These are phyloP conservation scores for Circaetus cinerascens DNA, from an alignment of 2,113 vertebrate genomes.

Conservation along the genomic window DNA sequence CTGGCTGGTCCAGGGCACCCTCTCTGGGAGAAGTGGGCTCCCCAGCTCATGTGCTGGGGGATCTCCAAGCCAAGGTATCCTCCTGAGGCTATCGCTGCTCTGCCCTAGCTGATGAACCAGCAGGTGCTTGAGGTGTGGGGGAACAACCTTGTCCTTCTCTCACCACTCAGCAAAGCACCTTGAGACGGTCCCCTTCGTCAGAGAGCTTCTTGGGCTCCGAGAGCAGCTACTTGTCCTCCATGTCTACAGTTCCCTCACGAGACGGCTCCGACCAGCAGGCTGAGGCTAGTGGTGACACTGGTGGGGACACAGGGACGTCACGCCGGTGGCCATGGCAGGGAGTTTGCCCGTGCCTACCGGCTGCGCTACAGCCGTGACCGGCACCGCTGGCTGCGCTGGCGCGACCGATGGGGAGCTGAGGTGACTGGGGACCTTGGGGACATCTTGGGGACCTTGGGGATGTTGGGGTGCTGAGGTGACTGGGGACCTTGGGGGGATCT, in stretches of 20 bases:
- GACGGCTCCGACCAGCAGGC: neutral
- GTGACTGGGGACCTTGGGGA: rapidly evolving
- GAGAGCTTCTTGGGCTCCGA: conserved; percentile 65
- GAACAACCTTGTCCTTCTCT: neutral
- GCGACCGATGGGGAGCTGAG: conserved; percentile 79
- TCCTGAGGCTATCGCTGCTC: neutral
- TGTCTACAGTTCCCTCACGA: neutral
- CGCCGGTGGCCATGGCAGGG: conserved; percentile 87
- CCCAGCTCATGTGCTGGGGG: neutral
- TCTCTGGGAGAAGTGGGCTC: neutral
- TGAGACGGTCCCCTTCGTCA: conserved; percentile 62
- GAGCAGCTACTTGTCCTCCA: neutral
- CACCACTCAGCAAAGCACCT: conserved; percentile 48
- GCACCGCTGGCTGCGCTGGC: conserved; percentile 87
- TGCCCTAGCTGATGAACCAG: neutral
- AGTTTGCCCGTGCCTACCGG: conserved; percentile 87
- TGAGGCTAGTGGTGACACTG: neutral
- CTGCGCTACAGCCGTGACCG: conserved; percentile 89
- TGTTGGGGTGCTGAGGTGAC: neutral
- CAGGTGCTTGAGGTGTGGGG: rapidly evolving
- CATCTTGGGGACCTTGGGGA: no score
- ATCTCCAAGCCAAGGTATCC: neutral
- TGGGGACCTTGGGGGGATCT: neutral
- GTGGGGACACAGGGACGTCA: conserved; percentile 82
- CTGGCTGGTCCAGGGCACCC: neutral